phyloP scores from a whole-genome alignment of 2,888 invertebrate species.

The Trichogramma evanescens region DNA sequence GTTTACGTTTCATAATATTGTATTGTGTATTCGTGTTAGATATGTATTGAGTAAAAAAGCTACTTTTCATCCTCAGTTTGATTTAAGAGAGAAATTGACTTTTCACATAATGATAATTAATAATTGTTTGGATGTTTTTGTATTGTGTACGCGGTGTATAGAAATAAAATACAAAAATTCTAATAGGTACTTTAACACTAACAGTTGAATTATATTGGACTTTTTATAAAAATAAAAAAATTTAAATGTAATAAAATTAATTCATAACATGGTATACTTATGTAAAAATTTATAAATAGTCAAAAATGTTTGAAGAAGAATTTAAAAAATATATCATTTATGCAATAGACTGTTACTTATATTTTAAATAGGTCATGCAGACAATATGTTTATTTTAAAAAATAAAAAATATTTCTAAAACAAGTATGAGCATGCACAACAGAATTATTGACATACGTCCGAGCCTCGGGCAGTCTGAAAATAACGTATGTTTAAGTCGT shows the following conservation, averaged over 20 bases:
- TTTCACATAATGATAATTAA: not conserved
- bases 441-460: conserved; percentile 42
- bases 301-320: not conserved
- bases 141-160: no score
- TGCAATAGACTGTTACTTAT: not conserved
- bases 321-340: no score
- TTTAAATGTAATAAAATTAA: not conserved
- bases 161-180: no score
- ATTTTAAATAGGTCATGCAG: conserved; percentile 18
- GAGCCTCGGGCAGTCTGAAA: conserved; percentile 47
- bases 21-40: conserved; percentile 1
- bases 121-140: not conserved
- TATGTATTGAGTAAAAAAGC: not conserved
- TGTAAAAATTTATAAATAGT: not conserved
- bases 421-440: conserved; percentile 24
- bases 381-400: conserved; percentile 1
- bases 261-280: not conserved
- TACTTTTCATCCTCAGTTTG: not conserved
- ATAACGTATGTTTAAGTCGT: conserved; percentile 29
- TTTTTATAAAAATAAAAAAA: no score
- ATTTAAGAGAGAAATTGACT: not conserved
- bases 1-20: conserved; percentile 23
- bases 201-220: no score
- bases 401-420: not conserved
- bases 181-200: no score